These are phyloP conservation scores for Stenotaenia linearis DNA, from an alignment of 2,888 invertebrate species.

Conservation along the genomic window DNA sequence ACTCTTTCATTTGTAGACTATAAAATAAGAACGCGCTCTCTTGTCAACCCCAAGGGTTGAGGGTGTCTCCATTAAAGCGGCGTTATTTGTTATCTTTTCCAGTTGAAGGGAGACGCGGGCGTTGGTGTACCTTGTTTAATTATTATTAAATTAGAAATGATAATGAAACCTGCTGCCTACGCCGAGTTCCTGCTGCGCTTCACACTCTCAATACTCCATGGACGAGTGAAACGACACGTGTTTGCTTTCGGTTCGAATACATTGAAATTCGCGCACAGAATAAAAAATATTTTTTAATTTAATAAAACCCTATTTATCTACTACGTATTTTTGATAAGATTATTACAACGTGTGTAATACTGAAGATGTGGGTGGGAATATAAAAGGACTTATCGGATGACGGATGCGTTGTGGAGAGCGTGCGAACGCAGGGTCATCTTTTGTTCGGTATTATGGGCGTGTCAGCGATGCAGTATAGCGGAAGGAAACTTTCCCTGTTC, in stretches of 20 bases:
- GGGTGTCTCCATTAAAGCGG: conserved; percentile 27
- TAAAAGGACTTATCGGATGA: not conserved
- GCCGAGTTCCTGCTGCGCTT: not conserved
- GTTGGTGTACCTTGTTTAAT: conserved; percentile 4
- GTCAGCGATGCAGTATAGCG: not conserved
- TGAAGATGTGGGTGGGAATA: not conserved
- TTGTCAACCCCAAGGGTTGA: conserved; percentile 3
- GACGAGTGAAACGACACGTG: not conserved
- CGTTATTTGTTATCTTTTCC: conserved; percentile 31
- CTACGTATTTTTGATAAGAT: not conserved
- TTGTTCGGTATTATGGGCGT: not conserved
- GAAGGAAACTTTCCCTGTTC: not conserved
- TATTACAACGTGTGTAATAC: not conserved
- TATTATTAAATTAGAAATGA: conserved; percentile 29
- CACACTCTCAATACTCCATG: not conserved
- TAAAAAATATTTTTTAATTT: too few relatives aligned
- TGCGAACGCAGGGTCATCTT: not conserved
- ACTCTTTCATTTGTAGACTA: not conserved
- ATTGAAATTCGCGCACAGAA: not conserved
- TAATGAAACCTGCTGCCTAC: not conserved
- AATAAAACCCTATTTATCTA: not conserved
- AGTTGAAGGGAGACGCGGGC: not conserved
- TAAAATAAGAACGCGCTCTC: not conserved
- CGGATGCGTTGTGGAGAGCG: not conserved
- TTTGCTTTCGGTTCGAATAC: not conserved